A percentile compares a stretch with the other conserved stretches of the same genome.
These are phyloP conservation scores for Xenus cinereus DNA, from an alignment of 2,113 vertebrate species.

Conservation along the genomic window DNA sequence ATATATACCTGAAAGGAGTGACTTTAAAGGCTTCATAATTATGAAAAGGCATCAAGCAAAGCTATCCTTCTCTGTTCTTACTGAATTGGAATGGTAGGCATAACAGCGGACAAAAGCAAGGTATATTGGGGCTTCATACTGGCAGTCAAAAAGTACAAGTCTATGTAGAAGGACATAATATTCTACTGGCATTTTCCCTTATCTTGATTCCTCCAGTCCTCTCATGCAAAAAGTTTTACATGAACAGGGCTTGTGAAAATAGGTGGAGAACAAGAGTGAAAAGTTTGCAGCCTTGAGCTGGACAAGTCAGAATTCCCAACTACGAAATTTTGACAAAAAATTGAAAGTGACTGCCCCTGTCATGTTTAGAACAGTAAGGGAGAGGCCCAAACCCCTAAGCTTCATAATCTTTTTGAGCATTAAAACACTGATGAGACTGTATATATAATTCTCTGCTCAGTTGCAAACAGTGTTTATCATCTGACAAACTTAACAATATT, in stretches of 20 bases:
- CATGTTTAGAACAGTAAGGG: background rate
- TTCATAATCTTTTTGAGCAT: background rate
- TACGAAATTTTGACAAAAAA: background rate
- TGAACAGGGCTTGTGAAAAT: background rate
- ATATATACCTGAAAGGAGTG: constrained; percentile 36
- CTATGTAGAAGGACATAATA: constrained; percentile 21
- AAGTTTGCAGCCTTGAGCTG: background rate
- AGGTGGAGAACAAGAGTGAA: background rate
- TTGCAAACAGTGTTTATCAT: background rate
- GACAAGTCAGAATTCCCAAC: background rate
- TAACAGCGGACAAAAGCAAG: constrained; percentile 46
- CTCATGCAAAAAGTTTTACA: constrained; percentile 8
- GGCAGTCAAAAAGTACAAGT: constrained; percentile 19
- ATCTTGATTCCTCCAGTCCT: constrained; percentile 39
- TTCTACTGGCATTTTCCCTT: constrained; percentile 33
- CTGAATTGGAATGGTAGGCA: constrained; percentile 12
- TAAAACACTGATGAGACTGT: background rate
- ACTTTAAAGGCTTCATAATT: constrained; percentile 60
- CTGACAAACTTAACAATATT: background rate
- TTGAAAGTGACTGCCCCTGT: background rate
- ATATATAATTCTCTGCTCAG: background rate
- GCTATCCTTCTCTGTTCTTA: constrained; percentile 33
- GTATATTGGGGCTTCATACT: constrained; percentile 4
- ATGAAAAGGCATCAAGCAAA: constrained; percentile 57
- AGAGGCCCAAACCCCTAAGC: background rate